phyloP scores from a whole-genome alignment of 2,797 vertebrate species.

The Cyclopterus lumpus region DNA sequence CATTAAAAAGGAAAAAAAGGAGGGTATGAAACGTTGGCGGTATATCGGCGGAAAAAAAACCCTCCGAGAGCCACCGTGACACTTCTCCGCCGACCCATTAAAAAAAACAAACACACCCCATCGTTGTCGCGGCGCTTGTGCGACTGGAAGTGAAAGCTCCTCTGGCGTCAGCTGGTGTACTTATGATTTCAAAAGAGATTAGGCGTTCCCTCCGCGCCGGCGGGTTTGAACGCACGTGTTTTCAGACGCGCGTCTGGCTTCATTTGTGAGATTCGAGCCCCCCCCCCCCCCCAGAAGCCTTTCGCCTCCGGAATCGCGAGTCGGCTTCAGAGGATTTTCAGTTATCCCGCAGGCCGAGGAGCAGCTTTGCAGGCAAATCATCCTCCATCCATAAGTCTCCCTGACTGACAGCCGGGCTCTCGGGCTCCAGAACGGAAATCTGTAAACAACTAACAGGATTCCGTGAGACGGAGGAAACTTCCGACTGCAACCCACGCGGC shows the following conservation, averaged over 20 bases:
- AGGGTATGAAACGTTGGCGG: too few relatives aligned
- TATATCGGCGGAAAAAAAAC: too few relatives aligned
- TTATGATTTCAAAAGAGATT: slow-evolving; percentile 65
- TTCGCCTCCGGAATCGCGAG: slow-evolving; percentile 48
- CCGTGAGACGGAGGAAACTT: slow-evolving; percentile 30
- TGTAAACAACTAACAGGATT: slow-evolving; percentile 59
- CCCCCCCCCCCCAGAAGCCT: not conserved
- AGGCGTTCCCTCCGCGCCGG: slow-evolving; percentile 37
- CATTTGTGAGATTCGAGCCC: slow-evolving; percentile 58
- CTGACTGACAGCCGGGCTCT: slow-evolving; percentile 67
- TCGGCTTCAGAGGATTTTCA: slow-evolving; percentile 72
- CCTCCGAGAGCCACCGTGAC: slow-evolving; percentile 33
- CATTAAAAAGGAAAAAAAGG: too few relatives aligned
- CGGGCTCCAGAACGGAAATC: slow-evolving; percentile 49
- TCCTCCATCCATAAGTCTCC: slow-evolving; percentile 67
- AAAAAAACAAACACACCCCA: not conserved
- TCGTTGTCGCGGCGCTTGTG: not conserved
- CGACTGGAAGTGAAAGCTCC: slow-evolving; percentile 15
- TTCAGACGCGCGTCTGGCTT: slow-evolving; percentile 29
- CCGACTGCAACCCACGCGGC: slow-evolving; percentile 1
- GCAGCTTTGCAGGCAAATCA: slow-evolving; percentile 76
- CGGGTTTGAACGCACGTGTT: slow-evolving; percentile 26
- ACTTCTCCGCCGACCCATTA: slow-evolving; percentile 11
- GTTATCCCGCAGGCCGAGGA: slow-evolving; percentile 67
- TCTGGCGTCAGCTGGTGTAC: slow-evolving; percentile 16